Base-by-base conservation (phyloP, 2,113 vertebrate genomes). In the Scomber scombrus region DNA sequence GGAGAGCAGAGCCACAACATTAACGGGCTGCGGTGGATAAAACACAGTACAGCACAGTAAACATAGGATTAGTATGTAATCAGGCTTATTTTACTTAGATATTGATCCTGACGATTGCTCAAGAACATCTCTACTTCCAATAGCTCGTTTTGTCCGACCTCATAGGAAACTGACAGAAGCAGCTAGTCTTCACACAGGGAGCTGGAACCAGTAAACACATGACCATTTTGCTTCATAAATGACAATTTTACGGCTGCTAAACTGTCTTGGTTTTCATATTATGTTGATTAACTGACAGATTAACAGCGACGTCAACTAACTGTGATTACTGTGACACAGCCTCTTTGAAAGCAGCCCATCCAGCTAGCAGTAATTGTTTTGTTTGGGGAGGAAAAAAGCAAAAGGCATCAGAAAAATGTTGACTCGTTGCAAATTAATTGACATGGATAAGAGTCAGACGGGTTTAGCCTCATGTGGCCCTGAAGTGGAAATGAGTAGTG, bases 401-500 rank as follows among this genome's bases (percentile, higher is more conserved):
- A 51, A 40, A 1, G 21, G 18, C 21, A 52, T 54, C 51, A 64
- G 55, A 71, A 26, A 63, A 45, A 63, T 45, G 71, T 54, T 64
- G 54, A 80, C 69, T 78, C 56, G 23, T 26, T 70, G 52, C 15
- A 62, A 73, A 82, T 84, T 18, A 74, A 80, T 62, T 50, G 64
- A 77, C 78, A 68, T 31, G 9, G 46, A 51, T 40, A 62, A 70
- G 63, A 81, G 68, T 72, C 45, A 19, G 61, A n/a, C 3, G 70
- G 57, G 58, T 63, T 73, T 43, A 14, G 47, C 73, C 70, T 72
- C 65, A 64, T 71, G 80, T 19, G 78, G 75, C 57, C 61, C 67
- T 46, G 60, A 71, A 76, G 77, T 69, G 62, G 61, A 81, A 87
- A 89, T 63, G 46, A 86, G 66, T 40, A n/a, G 55, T 29, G 56